Conservation (phyloP, 2,888 invertebrate genomes). For the Rapana venosa region DNA sequence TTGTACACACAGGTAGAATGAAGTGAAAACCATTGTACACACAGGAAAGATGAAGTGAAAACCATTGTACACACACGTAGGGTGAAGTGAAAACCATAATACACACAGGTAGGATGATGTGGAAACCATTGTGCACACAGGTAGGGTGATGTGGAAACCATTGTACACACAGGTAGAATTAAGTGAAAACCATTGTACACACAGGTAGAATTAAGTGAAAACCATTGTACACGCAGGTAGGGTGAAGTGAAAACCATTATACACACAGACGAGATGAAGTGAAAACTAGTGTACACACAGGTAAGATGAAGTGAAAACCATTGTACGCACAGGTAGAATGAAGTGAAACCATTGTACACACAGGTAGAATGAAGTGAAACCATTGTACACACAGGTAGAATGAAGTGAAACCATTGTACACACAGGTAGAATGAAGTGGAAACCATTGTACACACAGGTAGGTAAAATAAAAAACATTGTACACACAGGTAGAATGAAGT, state of each 20-base stretch:
- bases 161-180: slow-evolving; percentile 73
- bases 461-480: too few relatives aligned
- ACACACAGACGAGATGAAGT: slow-evolving; percentile 41
- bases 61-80: slow-evolving; percentile 78
- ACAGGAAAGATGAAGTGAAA: slow-evolving; percentile 44
- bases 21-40: slow-evolving; percentile 80
- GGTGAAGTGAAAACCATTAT: slow-evolving; percentile 80
- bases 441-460: too few relatives aligned
- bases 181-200: slow-evolving; percentile 79
- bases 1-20: slow-evolving; percentile 70
- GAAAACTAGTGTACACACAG: too few relatives aligned
- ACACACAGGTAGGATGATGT: slow-evolving; percentile 42
- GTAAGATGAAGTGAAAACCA: too few relatives aligned
- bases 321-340: too few relatives aligned
- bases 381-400: too few relatives aligned
- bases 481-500: too few relatives aligned
- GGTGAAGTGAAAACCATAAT: slow-evolving; percentile 80
- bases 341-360: too few relatives aligned
- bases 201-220: slow-evolving; percentile 45
- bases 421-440: too few relatives aligned
- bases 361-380: too few relatives aligned
- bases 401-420: too few relatives aligned
- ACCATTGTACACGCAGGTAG: slow-evolving; percentile 78
- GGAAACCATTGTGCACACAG: slow-evolving; percentile 79
- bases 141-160: slow-evolving; percentile 78